These are phyloP conservation scores for Orchesella cincta DNA, from an alignment of 1,140 invertebrate genomes.

Conservation along the genomic window DNA sequence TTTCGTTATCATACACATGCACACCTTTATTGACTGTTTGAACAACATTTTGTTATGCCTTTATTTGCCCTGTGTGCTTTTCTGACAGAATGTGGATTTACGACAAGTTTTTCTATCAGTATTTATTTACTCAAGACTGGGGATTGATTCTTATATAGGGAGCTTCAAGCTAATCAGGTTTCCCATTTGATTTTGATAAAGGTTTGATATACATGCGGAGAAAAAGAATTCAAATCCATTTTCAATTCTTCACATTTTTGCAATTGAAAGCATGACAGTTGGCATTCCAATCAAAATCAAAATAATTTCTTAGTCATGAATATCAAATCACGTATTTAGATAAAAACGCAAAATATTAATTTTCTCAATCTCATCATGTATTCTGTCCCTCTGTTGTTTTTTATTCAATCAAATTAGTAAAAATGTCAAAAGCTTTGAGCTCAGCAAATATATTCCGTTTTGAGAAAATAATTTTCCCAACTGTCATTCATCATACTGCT, in stretches of 20 bases:
- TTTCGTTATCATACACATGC: background rate
- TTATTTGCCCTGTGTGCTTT: background rate
- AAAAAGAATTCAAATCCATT: background rate
- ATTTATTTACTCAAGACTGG: too few relatives aligned
- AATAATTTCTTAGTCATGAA: background rate
- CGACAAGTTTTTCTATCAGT: background rate
- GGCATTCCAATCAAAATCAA: too few relatives aligned
- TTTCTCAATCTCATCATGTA: too few relatives aligned
- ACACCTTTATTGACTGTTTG: background rate
- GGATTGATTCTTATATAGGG: background rate
- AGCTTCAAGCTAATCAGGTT: background rate
- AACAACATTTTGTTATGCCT: background rate
- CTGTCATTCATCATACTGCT: too few relatives aligned
- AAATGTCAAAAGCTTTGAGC: too few relatives aligned
- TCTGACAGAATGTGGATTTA: background rate
- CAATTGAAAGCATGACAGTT: too few relatives aligned
- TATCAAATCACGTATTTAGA: background rate
- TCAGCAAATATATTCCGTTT: too few relatives aligned
- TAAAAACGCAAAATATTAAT: too few relatives aligned
- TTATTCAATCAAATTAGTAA: too few relatives aligned
- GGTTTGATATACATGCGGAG: background rate
- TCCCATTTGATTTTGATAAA: background rate
- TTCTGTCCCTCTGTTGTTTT: too few relatives aligned
- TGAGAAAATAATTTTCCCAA: too few relatives aligned
- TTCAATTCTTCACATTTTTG: too few relatives aligned